Base-by-base conservation (phyloP, 2,888 invertebrate genomes). In the Aspidiotus destructor region DNA sequence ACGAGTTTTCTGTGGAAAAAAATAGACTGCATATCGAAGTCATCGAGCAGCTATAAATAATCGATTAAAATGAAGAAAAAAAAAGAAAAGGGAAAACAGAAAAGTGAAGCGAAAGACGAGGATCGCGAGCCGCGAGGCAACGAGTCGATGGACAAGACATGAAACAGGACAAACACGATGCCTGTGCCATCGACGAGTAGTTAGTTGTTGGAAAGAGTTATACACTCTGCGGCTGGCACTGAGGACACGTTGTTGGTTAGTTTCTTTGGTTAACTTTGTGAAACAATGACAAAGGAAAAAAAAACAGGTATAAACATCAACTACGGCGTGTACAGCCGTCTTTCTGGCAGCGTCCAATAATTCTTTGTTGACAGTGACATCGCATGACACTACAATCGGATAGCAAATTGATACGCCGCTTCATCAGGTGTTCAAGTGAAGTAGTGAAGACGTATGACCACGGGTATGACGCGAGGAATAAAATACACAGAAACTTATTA, bases 331-430 rank as follows among this genome's bases (percentile, higher is more conserved):
- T 57, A 44, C 57, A 55, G 42, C 65, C 58, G 65, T 55, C 65
- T 55, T 63, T 42, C 55, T 65, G 55, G 65, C 65, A 57, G 57
- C 54, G 58, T 65, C 65, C 65, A 28, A 65, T 65, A 65, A 65
- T 54, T 65, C 65, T 65, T 65, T 65, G 65, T 65, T 65, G 65
- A 65, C 65, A 58, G 57, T 65, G 65, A 65, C 65, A 65, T 65
- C 55, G 65, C 65, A 65, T 65, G 65, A 65, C 65, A 65, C 65
- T 54, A 65, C 57, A 65, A 65, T 65, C 65, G 65, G 41, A 65
- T 65, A 65, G 57, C 65, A 65, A 65, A 65, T 65, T 65, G 65
- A 57, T 65, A 42, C 64, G 41, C 65, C 57, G 63, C 63, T 63
- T 53, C 52, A 54, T 54, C 63, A 63, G 63, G 54, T 63, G 63